phyloP scores from a whole-genome alignment of 2,888 invertebrate species.

The Cephus sareptanus region DNA sequence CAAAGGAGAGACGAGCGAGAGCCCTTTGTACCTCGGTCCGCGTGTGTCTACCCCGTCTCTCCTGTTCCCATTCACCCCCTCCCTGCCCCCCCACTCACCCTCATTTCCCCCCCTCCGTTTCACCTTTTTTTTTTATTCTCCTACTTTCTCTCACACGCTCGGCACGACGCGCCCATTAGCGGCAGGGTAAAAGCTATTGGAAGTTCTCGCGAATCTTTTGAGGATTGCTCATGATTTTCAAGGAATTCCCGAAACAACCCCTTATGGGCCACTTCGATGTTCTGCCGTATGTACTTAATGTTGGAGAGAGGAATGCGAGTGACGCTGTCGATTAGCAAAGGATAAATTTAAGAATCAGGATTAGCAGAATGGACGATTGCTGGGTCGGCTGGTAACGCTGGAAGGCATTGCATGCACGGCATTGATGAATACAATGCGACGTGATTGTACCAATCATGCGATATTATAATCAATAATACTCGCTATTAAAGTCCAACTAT shows the following conservation, averaged over 20 bases:
- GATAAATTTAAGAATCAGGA: not conserved
- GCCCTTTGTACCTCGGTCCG: constrained; percentile 46
- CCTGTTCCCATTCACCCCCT: constrained; percentile 11
- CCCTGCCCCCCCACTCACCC: constrained; percentile 14
- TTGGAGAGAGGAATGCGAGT: not conserved
- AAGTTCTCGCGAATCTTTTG: constrained; percentile 46
- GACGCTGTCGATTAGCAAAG: not conserved
- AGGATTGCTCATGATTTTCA: constrained; percentile 38
- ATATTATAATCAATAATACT: constrained; percentile 62
- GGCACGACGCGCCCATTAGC: constrained; percentile 54
- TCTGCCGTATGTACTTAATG: not conserved
- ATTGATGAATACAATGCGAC: constrained; percentile 53
- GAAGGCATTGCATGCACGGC: constrained; percentile 47
- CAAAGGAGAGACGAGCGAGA: constrained; percentile 48
- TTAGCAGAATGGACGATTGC: not conserved
- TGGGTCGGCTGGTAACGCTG: not conserved
- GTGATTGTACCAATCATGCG: constrained; percentile 62
- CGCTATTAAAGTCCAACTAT: constrained; percentile 46
- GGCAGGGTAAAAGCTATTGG: constrained; percentile 59
- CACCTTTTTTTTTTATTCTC: constrained; percentile 17
- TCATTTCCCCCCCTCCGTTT: constrained; percentile 19
- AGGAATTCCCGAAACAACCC: constrained; percentile 8
- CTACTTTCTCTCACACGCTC: constrained; percentile 11
- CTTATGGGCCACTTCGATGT: not conserved
- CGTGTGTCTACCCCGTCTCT: constrained; percentile 32